These are phyloP conservation scores for Tylochromis polylepis DNA, from an alignment of 2,113 vertebrate genomes.

Conservation along the genomic window DNA sequence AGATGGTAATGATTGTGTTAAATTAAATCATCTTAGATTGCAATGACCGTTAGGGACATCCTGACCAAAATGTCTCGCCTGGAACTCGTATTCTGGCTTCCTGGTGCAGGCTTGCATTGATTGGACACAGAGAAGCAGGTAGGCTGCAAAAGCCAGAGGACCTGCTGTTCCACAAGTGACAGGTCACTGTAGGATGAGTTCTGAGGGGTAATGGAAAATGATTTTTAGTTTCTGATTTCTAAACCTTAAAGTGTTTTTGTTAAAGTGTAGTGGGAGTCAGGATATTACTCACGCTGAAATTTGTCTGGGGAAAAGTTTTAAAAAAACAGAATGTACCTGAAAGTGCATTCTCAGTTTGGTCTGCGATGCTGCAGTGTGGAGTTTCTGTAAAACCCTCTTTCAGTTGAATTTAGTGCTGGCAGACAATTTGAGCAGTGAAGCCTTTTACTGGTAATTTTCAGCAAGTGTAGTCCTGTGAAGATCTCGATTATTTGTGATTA, in stretches of 20 bases:
- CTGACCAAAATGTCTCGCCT: background rate
- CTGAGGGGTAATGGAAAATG: background rate
- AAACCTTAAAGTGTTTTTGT: background rate
- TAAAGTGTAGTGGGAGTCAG: background rate
- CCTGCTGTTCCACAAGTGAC: background rate
- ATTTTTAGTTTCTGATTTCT: background rate
- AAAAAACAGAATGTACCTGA: background rate
- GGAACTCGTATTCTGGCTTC: background rate
- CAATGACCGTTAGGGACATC: background rate
- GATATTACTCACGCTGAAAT: background rate
- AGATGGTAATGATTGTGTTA: background rate
- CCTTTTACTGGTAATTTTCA: background rate
- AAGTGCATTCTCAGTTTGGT: background rate
- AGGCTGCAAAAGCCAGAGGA: background rate
- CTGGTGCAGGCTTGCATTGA: background rate
- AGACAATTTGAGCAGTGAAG: background rate
- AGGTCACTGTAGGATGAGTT: background rate
- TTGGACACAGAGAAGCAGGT: background rate
- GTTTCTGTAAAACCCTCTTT: background rate
- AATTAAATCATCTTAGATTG: background rate
- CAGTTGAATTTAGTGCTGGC: background rate
- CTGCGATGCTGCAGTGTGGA: background rate
- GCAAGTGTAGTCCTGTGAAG: background rate
- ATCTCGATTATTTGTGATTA: conserved; percentile 4
- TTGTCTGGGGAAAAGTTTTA: background rate